Base-by-base conservation (phyloP, 2,797 vertebrate genomes). In the Myotis daubentonii region DNA sequence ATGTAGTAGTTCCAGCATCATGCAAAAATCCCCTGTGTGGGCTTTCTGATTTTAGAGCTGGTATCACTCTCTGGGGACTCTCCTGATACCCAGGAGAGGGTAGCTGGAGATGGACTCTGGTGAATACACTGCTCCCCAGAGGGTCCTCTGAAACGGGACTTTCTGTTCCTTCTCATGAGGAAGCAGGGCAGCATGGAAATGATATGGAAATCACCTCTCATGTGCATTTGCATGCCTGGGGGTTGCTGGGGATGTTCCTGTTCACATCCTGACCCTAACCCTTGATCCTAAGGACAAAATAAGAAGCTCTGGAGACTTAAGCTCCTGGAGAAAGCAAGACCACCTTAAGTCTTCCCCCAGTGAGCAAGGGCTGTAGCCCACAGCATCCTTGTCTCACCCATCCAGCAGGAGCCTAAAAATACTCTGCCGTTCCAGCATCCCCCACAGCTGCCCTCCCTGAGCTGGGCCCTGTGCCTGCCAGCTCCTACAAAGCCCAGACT, bases 401-500 rank as follows among this genome's bases (percentile, higher is more conserved):
- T 86, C 44, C 71, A 96, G 87, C 94, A 96, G 91, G 47, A 93
- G 15, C 81, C 95, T 97, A 97, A 96, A 97, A 96, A 97, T 96
- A 97, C 95, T 70, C 93, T 95, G 72, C 82, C 19, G n/a, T 90
- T 94, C 76, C 82, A 95, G 95, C 89, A 81, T 96, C 92, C 95
- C 76, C 87, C 92, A 78, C 87, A 88, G 93, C 72, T 25, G 4
- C 85, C 93, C 4, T n/a, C 13, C 15, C 51, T 30, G 65, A 95
- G 80, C 71, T 11, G 75, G 93, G 90, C 93, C 95, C 76, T 36
- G 74, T 0, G 91, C 94, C 91, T 0, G 23, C 82, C 83, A 47
- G 71, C 79, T 93, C 92, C 94, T 91, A 68, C 15, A 1, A 81
- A 86, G 53, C 60, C 91, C 94, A 95, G 89, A 93, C 75, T 84